Base-by-base conservation (phyloP, 1,140 invertebrate genomes). In the Mya arenaria region DNA sequence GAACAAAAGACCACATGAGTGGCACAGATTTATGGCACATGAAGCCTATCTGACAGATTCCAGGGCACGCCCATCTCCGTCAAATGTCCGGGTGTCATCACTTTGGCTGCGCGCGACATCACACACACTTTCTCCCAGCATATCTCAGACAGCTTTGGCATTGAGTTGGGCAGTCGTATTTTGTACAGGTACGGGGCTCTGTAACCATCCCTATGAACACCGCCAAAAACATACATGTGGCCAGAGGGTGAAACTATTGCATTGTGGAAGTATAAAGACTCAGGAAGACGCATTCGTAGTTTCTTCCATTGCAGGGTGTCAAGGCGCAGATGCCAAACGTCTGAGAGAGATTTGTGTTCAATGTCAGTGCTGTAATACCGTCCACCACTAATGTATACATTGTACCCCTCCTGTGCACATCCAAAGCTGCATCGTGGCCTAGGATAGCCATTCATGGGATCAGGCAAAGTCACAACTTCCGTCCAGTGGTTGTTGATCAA, bases 161-260 rank as follows among this genome's bases (percentile, higher is more conserved):
- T 28, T 17, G 71, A 48, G 37, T 62, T 63, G 4, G 85, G 85
- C 0, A 84, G 62, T 37, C 85, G 73, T 19, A 72, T 73, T 30
- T 75, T 65, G 41, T 82, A 86, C 37, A 86, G 48, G 25, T 65
- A 39, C n/a, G 73, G 55, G 23, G 85, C 73, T 5, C 85, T 66
- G 37, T 36, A 65, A 1, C 72, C 75, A 65, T 79, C 62, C 1
- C 17, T 52, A 36, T 60, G 62, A 15, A 86, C 83, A 6, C 85
- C 85, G 23, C 85, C 85, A 62, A 83, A 86, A n/a, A 86, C 28
- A 44, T 83, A 86, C 81, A 86, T 74, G 39, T 83, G 72, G 5
- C 80, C 72, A 6, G 85, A 62, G 41, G 85, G 85, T 4, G 85
- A 86, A 15, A 83, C 52, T 15, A 41, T 58, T 0, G 66, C 78